These are phyloP conservation scores for Paratilapia polleni DNA, from an alignment of 2,113 vertebrate genomes.

Conservation along the genomic window DNA sequence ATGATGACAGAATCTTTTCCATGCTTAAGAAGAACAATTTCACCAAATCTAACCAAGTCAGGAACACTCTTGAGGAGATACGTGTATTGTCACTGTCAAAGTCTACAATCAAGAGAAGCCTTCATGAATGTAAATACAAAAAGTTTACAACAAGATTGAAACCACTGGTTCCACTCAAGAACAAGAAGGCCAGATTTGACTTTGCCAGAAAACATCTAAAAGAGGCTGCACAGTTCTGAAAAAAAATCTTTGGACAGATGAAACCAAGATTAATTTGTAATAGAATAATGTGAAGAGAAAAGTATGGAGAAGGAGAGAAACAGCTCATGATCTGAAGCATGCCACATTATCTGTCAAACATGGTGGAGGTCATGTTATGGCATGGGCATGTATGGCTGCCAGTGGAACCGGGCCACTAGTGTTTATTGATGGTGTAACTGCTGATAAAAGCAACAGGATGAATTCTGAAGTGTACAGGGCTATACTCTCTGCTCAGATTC, in stretches of 20 bases:
- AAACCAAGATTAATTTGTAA: not conserved
- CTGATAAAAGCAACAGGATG: not conserved
- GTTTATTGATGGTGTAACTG: not conserved
- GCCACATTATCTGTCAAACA: not conserved
- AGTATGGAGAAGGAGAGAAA: not conserved
- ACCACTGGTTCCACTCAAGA: not conserved
- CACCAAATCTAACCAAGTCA: not conserved
- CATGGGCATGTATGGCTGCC: too few relatives aligned
- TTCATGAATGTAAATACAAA: not conserved
- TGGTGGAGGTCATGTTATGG: too few relatives aligned
- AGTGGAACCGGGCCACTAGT: not conserved
- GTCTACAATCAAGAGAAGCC: not conserved
- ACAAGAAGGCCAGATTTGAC: not conserved
- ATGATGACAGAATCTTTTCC: not conserved
- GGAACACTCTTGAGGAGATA: not conserved
- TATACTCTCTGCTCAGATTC: not conserved
- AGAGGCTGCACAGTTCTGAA: not conserved
- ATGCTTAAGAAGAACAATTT: not conserved
- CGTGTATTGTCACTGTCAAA: not conserved
- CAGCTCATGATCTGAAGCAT: not conserved
- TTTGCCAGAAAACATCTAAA: not conserved
- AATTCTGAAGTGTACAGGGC: not conserved
- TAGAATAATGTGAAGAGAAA: not conserved
- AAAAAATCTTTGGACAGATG: not conserved
- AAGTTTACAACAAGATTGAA: not conserved